phyloP scores from a whole-genome alignment of 2,113 vertebrate species.

The Mesoclemmys tuberculata region DNA sequence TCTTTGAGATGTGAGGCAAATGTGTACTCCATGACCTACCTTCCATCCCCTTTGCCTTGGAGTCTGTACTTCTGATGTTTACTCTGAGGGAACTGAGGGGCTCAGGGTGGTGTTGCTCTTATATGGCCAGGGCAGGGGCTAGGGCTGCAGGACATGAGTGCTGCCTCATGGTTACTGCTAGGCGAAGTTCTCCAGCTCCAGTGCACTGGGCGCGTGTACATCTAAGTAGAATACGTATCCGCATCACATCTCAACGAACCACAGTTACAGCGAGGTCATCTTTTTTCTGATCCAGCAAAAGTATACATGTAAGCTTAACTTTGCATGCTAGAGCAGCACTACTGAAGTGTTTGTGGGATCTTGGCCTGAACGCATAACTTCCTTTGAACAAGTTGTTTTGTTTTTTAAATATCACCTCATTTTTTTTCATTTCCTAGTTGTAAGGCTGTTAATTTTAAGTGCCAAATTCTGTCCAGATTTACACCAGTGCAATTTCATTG shows the following conservation, averaged over 20 bases:
- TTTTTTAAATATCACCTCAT: neutral
- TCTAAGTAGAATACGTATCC: neutral
- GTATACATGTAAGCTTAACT: neutral
- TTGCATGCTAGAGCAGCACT: accelerated
- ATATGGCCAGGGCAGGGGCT: no score
- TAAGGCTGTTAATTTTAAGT: neutral
- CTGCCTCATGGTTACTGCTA: no score
- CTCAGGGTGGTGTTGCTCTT: no score
- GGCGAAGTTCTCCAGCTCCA: no score
- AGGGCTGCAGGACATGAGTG: no score
- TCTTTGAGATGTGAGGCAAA: no score
- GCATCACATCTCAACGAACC: neutral
- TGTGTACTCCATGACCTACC: no score
- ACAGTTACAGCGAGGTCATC: neutral
- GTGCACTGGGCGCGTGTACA: no score
- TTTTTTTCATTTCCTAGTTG: neutral
- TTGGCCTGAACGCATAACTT: neutral
- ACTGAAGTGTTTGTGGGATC: neutral
- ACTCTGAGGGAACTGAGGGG: no score
- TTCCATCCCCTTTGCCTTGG: no score
- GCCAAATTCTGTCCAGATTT: neutral
- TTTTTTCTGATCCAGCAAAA: neutral
- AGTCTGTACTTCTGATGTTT: no score
- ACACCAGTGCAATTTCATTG: neutral
- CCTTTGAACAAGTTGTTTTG: neutral